A percentile compares a stretch with the other conserved stretches of the same genome.
These are phyloP conservation scores for Acanthochromis polyacanthus DNA, from an alignment of 2,113 vertebrate genomes.

Conservation along the genomic window DNA sequence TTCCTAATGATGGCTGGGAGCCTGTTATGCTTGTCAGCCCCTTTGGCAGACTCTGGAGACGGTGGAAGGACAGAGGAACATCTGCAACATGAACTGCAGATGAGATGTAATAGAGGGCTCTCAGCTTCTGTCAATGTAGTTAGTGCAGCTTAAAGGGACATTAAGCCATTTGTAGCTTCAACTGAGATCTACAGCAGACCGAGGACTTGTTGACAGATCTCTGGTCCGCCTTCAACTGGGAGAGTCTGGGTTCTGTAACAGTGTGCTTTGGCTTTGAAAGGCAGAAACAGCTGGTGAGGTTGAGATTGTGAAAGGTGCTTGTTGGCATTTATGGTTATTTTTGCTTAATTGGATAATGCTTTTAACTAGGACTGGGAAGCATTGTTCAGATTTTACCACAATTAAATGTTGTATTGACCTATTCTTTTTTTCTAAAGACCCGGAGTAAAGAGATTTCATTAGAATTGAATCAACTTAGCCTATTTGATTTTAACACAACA, in stretches of 20 bases:
- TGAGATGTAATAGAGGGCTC: constrained; percentile 54
- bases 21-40: constrained; percentile 43
- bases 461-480: no score
- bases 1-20: constrained; percentile 66
- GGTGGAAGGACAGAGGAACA: constrained; percentile 49
- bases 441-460: no score
- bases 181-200: constrained; percentile 1
- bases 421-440: no score
- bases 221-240: not conserved
- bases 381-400: no score
- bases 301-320: not conserved
- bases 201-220: constrained; percentile 21
- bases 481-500: no score
- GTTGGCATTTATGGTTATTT: not conserved
- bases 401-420: no score
- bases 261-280: not conserved
- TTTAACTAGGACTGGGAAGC: no score
- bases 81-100: constrained; percentile 64
- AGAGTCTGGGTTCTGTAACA: not conserved
- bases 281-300: not conserved
- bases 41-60: constrained; percentile 47
- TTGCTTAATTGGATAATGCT: not conserved
- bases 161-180: constrained; percentile 43
- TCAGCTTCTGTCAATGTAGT: constrained; percentile 47
- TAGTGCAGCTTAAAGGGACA: constrained; percentile 49